Percentiles rank a stretch among this genome's conserved stretches.
These are phyloP conservation scores for Batillaria attramentaria DNA, from an alignment of 1,140 invertebrate species.

Conservation along the genomic window DNA sequence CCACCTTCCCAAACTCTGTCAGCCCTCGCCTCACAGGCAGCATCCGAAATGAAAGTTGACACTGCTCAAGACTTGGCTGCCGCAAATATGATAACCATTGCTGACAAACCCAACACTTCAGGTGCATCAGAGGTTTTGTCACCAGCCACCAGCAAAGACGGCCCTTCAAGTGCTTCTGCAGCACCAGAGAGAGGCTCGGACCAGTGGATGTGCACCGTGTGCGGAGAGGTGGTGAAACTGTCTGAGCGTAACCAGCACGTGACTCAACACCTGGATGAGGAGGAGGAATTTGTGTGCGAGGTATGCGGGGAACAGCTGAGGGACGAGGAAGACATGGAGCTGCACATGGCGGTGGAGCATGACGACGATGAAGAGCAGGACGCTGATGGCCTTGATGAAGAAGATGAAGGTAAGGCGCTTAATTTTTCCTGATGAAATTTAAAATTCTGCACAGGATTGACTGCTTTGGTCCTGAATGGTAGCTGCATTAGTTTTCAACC, in stretches of 20 bases:
- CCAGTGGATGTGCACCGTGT: conserved; percentile 29
- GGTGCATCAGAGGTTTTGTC: too few relatives aligned
- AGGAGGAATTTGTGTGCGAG: conserved; percentile 27
- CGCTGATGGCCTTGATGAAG: not conserved
- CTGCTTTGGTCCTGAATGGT: too few relatives aligned
- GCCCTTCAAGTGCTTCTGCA: too few relatives aligned
- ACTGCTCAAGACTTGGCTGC: too few relatives aligned
- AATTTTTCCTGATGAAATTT: too few relatives aligned
- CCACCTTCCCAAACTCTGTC: not conserved
- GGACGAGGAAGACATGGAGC: conserved; percentile 25
- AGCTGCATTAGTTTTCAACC: too few relatives aligned
- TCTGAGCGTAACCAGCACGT: conserved; percentile 18
- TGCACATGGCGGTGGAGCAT: conserved; percentile 31
- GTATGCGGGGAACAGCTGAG: conserved; percentile 23
- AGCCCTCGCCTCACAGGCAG: not conserved
- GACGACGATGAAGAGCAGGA: conserved; percentile 18
- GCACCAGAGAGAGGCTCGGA: not conserved
- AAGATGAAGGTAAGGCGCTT: conserved; percentile 22
- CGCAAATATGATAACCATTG: too few relatives aligned
- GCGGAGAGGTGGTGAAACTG: conserved; percentile 7
- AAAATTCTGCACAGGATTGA: too few relatives aligned
- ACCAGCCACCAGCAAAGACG: too few relatives aligned
- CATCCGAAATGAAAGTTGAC: too few relatives aligned
- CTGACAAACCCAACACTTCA: too few relatives aligned
- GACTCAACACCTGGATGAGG: conserved; percentile 12